phyloP scores from a whole-genome alignment of 2,113 vertebrate genomes.

The Zeus faber region DNA sequence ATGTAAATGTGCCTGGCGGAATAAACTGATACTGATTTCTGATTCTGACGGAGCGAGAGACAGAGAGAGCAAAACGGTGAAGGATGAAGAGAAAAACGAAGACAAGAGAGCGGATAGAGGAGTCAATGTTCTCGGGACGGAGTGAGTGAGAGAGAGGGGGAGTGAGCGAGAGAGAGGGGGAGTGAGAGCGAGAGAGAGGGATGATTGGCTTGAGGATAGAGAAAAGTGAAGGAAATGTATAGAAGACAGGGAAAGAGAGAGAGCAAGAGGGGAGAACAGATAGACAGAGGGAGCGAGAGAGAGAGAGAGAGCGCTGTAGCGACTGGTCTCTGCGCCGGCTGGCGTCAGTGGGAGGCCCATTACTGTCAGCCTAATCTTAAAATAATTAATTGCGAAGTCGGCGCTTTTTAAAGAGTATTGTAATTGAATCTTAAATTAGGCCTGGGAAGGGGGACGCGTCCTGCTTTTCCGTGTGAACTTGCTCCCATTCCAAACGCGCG shows the following conservation, averaged over 20 bases:
- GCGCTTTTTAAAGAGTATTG: slow-evolving; percentile 80
- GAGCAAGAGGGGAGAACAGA: slow-evolving; percentile 23
- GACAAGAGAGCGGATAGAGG: background rate
- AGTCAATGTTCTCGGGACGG: background rate
- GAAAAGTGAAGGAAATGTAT: slow-evolving; percentile 1
- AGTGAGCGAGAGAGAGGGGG: slow-evolving; percentile 20
- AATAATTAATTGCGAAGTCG: slow-evolving; percentile 81
- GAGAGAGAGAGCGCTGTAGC: slow-evolving; percentile 31
- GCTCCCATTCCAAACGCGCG: slow-evolving; percentile 62
- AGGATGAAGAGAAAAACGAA: background rate
- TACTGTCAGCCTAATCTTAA: slow-evolving; percentile 82
- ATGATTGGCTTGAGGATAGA: slow-evolving; percentile 3
- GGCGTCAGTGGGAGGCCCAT: slow-evolving; percentile 73
- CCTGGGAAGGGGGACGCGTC: slow-evolving; percentile 79
- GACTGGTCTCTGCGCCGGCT: slow-evolving; percentile 42
- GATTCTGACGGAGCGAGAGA: background rate
- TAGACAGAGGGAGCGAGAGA: slow-evolving; percentile 7
- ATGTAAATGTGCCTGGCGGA: too few relatives aligned
- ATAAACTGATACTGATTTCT: too few relatives aligned
- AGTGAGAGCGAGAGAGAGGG: slow-evolving; percentile 9
- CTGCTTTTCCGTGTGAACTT: slow-evolving; percentile 70
- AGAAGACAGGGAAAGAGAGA: slow-evolving; percentile 15
- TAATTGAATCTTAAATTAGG: slow-evolving; percentile 83
- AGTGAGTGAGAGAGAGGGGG: slow-evolving; percentile 12
- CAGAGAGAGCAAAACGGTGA: background rate